Evolutionary conservation across 2,113 vertebrate species (phyloP).

Genomic region (Neotoma lepida): DNA sequence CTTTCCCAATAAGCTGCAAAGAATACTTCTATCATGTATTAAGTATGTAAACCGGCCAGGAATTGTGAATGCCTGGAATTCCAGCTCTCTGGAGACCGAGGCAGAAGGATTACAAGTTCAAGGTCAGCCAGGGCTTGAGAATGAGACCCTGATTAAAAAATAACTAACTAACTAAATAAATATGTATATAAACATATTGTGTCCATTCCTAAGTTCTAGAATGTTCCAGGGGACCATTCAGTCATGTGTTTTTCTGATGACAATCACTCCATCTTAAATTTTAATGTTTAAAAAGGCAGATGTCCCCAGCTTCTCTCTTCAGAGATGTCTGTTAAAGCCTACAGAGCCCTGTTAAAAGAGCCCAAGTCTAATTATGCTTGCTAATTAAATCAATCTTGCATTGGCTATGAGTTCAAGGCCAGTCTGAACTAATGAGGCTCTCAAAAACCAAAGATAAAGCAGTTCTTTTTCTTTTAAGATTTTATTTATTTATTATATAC

Average conservation of each 20-base stretch:
- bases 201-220: background rate
- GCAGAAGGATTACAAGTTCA: too few relatives aligned
- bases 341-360: background rate
- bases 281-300: conserved; percentile 32
- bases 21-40: too few relatives aligned
- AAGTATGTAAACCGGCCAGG: too few relatives aligned
- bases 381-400: conserved; percentile 18
- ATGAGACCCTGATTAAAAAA: background rate
- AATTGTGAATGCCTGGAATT: too few relatives aligned
- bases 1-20: too few relatives aligned
- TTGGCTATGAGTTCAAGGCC: background rate
- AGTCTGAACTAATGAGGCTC: background rate
- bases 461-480: too few relatives aligned
- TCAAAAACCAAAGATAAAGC: background rate
- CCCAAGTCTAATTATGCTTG: background rate
- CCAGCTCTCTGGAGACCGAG: too few relatives aligned
- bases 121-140: too few relatives aligned
- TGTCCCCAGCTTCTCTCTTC: background rate
- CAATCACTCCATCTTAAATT: conserved; percentile 4
- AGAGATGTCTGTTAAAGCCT: background rate
- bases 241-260: background rate
- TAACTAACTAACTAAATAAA: too few relatives aligned
- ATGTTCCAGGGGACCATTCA: background rate
- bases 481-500: too few relatives aligned
- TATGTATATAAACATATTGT: too few relatives aligned